phyloP scores from a whole-genome alignment of 2,113 vertebrate genomes.

The Ardeotis arabs region DNA sequence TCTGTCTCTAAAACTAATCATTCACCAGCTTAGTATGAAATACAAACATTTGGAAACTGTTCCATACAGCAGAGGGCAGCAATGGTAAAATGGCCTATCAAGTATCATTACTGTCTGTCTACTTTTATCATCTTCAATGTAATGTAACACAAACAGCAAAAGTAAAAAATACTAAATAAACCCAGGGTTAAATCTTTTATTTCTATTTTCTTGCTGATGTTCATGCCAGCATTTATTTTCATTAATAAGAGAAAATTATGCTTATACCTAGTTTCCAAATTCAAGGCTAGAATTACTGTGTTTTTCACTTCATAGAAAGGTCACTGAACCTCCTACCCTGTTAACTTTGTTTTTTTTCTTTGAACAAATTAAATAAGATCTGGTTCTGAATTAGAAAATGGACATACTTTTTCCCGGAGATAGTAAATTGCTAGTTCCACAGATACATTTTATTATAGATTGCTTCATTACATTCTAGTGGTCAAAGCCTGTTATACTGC shows the following conservation, averaged over 20 bases:
- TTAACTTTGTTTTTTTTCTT: neutral
- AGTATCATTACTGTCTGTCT: neutral
- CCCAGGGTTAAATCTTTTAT: neutral
- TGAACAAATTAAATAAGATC: neutral
- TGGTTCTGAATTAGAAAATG: neutral
- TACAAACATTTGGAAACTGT: neutral
- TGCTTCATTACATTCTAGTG: slow-evolving; percentile 37
- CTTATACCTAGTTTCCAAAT: neutral
- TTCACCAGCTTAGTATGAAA: neutral
- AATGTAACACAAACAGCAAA: neutral
- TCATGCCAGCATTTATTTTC: neutral
- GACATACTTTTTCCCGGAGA: neutral
- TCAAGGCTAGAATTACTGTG: neutral
- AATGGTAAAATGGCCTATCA: neutral
- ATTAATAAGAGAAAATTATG: neutral
- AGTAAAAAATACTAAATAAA: neutral
- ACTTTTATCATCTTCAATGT: neutral
- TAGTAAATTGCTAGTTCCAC: neutral
- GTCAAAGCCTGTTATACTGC: neutral
- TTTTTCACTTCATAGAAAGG: neutral
- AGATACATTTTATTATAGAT: slow-evolving; percentile 23
- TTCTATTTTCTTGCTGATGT: neutral
- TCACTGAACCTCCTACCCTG: neutral
- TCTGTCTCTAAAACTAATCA: neutral
- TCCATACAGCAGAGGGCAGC: slow-evolving; percentile 54